Evolutionary conservation across 2,888 invertebrate genomes (phyloP), one percentile per base, ranked within the genome.

Genomic region (Dolichomitus sp.): DNA sequence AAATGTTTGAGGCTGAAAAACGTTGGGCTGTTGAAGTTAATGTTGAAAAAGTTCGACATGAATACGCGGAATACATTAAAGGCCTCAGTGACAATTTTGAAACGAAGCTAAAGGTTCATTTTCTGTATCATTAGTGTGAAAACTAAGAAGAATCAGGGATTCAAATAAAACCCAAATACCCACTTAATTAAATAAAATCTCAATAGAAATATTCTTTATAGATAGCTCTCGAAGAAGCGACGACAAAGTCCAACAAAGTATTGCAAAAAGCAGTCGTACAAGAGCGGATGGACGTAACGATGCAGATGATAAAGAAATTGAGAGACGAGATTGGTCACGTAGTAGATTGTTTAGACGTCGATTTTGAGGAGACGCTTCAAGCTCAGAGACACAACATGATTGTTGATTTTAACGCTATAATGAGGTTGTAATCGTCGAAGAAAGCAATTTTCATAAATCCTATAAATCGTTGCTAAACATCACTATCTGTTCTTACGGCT

Each of bases 381-480:
- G 86, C 85, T 6, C 85, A 89, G 74, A 88, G 83, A 37, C 82
- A 90, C 19, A 89, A 86, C n/a, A 89, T 91, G 81, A 89, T 92
- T 14, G 87, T 89, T 37, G 90, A 91, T 80, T 90, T 92, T 42
- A 91, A 92, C 84, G 84, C 87, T 52, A 91, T 90, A 37, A 85
- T 90, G 69, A 91, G 90, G 91, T 91, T 86, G 19, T 48, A 4
- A 52, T 2, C 30, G n/a, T 14, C 27, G 17, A 48, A 7, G 42
- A 61, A 40, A 68, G 40, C 52, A 14, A 72, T 50, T 19, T 33
- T n/a, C 1, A 52, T 27, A 33, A 48, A 30, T 37, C 27, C 19
- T 27, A 27, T n/a, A 42, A 40, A 40, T 42, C 23, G 37, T 37
- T 9, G 50, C 48, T 3, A 17, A 59, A 30, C 33, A 4, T 68